Conservation (phyloP, 2,113 vertebrate genomes). For the Phylloscopus trochilus region DNA sequence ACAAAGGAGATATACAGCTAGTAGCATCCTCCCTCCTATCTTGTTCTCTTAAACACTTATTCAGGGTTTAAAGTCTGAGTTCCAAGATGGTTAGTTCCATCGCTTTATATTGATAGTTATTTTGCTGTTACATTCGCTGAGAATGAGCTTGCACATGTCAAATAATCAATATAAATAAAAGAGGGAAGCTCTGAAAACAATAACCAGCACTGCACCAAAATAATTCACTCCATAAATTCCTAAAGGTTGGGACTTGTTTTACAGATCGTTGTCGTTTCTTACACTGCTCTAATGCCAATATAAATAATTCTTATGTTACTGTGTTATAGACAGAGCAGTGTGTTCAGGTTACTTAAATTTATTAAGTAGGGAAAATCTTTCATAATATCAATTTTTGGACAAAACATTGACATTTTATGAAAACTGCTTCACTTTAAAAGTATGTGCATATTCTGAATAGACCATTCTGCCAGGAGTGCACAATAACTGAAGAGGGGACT, state of each 20-base stretch:
- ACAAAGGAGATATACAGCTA: background rate
- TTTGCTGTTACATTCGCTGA: background rate
- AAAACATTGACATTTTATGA: background rate
- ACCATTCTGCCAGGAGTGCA: background rate
- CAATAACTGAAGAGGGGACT: background rate
- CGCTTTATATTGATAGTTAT: background rate
- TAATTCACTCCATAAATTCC: background rate
- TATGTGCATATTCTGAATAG: background rate
- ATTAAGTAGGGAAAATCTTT: background rate
- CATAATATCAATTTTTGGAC: background rate
- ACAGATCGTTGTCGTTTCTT: background rate
- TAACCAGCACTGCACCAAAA: background rate
- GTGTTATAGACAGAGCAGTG: background rate
- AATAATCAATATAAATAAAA: conserved; percentile 23
- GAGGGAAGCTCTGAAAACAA: background rate
- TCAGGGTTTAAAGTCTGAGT: background rate
- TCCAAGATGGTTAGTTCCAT: background rate
- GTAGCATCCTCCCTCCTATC: background rate
- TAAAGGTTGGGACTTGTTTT: background rate
- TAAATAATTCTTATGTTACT: background rate
- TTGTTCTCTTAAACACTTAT: background rate
- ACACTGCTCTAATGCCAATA: background rate
- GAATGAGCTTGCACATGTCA: background rate
- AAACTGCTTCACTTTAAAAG: conserved; percentile 3
- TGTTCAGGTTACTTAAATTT: conserved; percentile 14